phyloP scores from a whole-genome alignment of 2,797 vertebrate species.

The Xerus rutilus region DNA sequence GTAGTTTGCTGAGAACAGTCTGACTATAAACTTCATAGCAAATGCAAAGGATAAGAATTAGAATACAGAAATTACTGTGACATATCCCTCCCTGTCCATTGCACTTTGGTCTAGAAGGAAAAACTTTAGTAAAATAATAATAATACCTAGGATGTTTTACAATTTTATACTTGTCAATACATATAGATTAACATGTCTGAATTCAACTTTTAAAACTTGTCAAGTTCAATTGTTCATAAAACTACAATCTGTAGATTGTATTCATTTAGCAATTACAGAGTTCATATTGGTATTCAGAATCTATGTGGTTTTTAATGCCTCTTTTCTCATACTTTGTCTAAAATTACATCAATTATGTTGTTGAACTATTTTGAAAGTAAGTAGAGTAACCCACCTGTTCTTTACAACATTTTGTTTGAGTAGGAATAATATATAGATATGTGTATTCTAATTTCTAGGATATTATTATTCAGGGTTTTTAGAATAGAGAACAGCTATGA shows the following conservation, averaged over 20 bases:
- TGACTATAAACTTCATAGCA: not conserved
- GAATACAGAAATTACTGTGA: not conserved
- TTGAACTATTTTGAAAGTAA: slow-evolving; percentile 56
- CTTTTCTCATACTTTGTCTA: not conserved
- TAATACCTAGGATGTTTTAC: not conserved
- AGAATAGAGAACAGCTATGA: not conserved
- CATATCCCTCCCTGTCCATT: not conserved
- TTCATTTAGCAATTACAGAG: not conserved
- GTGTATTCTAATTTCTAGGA: not conserved
- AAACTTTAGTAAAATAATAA: not conserved
- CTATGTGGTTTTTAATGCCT: not conserved
- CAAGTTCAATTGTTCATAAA: not conserved
- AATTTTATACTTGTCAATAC: slow-evolving; percentile 1
- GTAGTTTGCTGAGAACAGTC: not conserved
- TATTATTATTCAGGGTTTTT: not conserved
- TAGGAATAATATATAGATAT: not conserved
- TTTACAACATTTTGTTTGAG: not conserved
- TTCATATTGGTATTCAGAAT: not conserved
- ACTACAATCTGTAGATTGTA: not conserved
- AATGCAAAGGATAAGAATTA: not conserved
- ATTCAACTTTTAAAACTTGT: not conserved
- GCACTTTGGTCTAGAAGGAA: not conserved
- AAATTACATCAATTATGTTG: not conserved
- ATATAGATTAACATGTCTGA: not conserved
- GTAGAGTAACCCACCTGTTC: not conserved